Evolutionary conservation across 2,888 invertebrate species (phyloP).

Genomic region (Heliconius erato): DNA sequence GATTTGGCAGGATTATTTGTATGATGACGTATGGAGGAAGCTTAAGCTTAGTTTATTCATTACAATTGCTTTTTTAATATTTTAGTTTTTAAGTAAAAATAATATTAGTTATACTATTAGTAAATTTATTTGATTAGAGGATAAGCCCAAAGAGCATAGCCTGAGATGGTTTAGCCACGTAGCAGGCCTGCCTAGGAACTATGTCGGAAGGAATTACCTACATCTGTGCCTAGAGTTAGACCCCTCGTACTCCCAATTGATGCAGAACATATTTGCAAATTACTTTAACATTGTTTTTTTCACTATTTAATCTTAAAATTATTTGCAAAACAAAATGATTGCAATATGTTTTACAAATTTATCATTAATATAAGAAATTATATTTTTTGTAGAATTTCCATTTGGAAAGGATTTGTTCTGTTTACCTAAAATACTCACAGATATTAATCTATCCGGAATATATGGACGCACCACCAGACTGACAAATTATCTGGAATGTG

Average conservation of each 20-base stretch:
- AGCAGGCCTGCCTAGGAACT: no score
- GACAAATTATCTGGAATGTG: slow-evolving; percentile 65
- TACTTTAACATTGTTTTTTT: neutral
- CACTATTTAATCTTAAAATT: neutral
- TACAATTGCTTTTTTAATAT: neutral
- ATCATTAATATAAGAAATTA: neutral
- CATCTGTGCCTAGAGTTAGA: no score
- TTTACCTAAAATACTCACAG: slow-evolving; percentile 37
- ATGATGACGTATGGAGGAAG: neutral
- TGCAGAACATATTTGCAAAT: no score
- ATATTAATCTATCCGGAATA: slow-evolving; percentile 55
- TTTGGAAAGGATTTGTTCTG: no score
- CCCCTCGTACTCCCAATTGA: no score
- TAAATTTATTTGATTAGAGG: no score
- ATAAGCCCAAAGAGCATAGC: no score
- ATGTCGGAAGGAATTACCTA: no score
- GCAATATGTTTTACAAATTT: neutral
- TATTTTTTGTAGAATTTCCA: no score
- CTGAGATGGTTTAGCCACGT: no score
- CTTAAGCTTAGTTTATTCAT: neutral
- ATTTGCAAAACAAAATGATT: neutral
- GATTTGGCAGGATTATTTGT: slow-evolving; percentile 14
- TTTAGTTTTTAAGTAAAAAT: no score
- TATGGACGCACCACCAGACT: slow-evolving; percentile 54
- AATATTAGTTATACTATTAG: no score